A percentile compares a stretch with the other conserved stretches of the same genome.
Evolutionary conservation across 2,113 vertebrate species (phyloP).

Genomic region (Sinocyclocheilus grahami): DNA sequence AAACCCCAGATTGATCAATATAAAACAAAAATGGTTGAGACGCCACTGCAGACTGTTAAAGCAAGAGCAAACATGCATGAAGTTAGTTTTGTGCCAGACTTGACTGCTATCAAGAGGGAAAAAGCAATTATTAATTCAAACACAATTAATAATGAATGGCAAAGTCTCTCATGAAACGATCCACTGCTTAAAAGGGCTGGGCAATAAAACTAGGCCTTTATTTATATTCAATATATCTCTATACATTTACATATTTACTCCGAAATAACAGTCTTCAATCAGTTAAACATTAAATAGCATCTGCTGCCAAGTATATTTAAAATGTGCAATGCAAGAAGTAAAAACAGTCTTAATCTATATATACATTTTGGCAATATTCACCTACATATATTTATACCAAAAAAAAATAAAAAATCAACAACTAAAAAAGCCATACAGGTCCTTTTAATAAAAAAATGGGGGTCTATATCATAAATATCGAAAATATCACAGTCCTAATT

Average conservation of each 20-base stretch:
- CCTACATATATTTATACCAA: not conserved
- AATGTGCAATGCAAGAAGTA: not conserved
- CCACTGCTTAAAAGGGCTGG: not conserved
- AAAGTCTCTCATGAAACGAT: not conserved
- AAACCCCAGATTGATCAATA: not conserved
- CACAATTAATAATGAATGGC: not conserved
- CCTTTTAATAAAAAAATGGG: not conserved
- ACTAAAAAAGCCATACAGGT: not conserved
- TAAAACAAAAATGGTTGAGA: not conserved
- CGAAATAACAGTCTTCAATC: not conserved
- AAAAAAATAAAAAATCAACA: no score
- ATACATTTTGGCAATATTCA: not conserved
- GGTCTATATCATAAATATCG: not conserved
- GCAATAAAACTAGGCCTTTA: not conserved
- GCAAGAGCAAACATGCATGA: constrained; percentile 23
- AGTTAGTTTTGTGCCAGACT: constrained; percentile 7
- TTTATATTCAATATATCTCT: not conserved
- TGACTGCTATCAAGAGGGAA: not conserved
- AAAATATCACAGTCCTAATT: not conserved
- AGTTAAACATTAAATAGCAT: not conserved
- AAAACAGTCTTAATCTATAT: not conserved
- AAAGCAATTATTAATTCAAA: not conserved
- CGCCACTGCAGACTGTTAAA: not conserved
- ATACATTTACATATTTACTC: not conserved
- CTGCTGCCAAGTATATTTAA: not conserved